Percentiles rank a stretch among this genome's conserved stretches.
Evolutionary conservation across 2,888 invertebrate genomes (phyloP).

Genomic region (Eupithecia dodoneata): DNA sequence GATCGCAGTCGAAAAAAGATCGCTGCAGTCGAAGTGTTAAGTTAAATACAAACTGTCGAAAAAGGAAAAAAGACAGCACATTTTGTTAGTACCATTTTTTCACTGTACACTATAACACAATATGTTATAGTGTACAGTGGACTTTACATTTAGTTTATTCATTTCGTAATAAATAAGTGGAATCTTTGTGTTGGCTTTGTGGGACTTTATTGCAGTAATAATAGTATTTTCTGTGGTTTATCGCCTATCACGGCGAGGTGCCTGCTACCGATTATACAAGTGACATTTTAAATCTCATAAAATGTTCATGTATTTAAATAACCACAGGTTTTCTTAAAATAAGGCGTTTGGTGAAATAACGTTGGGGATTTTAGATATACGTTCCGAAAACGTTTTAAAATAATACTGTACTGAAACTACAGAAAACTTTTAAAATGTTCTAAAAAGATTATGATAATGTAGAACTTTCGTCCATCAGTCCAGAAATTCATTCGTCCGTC

Average conservation of each 20-base stretch:
- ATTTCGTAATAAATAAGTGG: constrained; percentile 55
- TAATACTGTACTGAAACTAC: not conserved
- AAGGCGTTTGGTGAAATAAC: not conserved
- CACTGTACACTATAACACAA: too few species aligned
- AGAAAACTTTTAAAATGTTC: not conserved
- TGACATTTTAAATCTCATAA: constrained; percentile 53
- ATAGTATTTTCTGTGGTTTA: constrained; percentile 44
- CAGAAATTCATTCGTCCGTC: too few species aligned
- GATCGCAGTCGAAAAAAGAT: too few species aligned
- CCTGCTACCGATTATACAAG: constrained; percentile 61
- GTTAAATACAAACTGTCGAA: too few species aligned
- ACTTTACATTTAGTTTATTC: constrained; percentile 46
- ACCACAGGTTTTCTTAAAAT: not conserved
- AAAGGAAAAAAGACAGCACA: too few species aligned
- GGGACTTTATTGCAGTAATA: constrained; percentile 45
- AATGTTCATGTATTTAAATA: constrained; percentile 20
- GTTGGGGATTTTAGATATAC: not conserved
- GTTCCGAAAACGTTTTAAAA: not conserved
- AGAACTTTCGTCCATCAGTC: too few species aligned
- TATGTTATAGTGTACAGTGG: constrained; percentile 15
- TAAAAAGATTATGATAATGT: constrained; percentile 7
- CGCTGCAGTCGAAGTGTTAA: too few species aligned
- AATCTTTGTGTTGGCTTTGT: constrained; percentile 50
- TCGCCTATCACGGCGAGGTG: constrained; percentile 52
- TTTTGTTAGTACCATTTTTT: too few species aligned